Evolutionary conservation across 2,797 vertebrate species (phyloP).

Genomic region (Meriones psammophilus): DNA sequence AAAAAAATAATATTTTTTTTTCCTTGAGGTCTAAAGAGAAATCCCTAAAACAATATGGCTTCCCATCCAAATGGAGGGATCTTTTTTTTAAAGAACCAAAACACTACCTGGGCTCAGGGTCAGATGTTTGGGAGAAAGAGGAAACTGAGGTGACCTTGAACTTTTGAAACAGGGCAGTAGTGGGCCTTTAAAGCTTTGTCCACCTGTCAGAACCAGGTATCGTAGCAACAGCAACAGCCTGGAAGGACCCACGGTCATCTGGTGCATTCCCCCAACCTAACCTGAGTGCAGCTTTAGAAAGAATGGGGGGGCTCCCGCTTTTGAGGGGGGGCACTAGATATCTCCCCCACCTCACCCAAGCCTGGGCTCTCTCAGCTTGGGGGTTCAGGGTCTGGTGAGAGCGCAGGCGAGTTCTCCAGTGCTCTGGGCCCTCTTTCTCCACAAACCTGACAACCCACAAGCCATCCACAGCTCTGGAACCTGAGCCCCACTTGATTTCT

Average conservation of each 20-base stretch:
- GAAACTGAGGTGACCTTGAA: not conserved
- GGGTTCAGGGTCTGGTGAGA: not conserved
- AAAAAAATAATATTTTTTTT: not conserved
- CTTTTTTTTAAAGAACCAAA: not conserved
- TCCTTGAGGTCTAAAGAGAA: slow-evolving; percentile 69
- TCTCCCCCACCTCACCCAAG: not conserved
- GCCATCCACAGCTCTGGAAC: slow-evolving; percentile 47
- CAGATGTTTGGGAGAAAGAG: not conserved
- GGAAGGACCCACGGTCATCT: not conserved
- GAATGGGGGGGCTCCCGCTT: not conserved
- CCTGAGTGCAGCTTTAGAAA: slow-evolving; percentile 6
- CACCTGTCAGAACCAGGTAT: not conserved
- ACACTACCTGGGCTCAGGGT: slow-evolving; percentile 24
- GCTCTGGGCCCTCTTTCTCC: not conserved
- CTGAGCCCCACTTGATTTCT: slow-evolving; percentile 2
- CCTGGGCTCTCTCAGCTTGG: not conserved
- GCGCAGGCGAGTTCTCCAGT: not conserved
- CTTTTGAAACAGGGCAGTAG: not conserved
- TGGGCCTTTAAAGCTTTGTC: not conserved
- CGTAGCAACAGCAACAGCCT: not conserved
- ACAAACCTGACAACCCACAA: slow-evolving; percentile 45
- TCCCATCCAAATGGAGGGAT: slow-evolving; percentile 71
- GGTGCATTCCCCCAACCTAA: not conserved
- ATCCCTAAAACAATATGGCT: slow-evolving; percentile 63
- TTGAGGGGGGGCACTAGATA: not conserved